A percentile compares a stretch with the other conserved stretches of the same genome.
Conservation (phyloP, 2,797 vertebrate genomes). For the Threskiornis aethiopicus region DNA sequence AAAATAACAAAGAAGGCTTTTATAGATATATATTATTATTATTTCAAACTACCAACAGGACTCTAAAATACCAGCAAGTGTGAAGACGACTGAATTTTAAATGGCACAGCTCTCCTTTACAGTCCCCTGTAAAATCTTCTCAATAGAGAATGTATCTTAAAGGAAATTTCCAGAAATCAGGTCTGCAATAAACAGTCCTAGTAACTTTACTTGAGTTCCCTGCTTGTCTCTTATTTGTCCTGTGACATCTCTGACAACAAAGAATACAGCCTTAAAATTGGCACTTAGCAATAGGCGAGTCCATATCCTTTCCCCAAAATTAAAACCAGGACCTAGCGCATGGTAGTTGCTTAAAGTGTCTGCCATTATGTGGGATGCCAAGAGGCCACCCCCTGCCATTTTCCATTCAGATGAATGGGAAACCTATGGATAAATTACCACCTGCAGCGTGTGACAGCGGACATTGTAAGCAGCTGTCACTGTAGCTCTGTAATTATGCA, state of each 20-base stretch:
- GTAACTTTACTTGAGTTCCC: neutral
- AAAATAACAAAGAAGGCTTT: conserved; percentile 64
- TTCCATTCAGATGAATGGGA: conserved; percentile 55
- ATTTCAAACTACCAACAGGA: conserved; percentile 40
- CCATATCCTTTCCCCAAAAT: conserved; percentile 4
- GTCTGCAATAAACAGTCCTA: neutral
- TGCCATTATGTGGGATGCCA: conserved; percentile 35
- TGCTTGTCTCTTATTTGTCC: neutral
- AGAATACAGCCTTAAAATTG: neutral
- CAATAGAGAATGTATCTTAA: neutral
- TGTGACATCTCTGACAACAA: neutral
- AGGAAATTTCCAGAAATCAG: neutral
- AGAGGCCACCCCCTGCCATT: conserved; percentile 16
- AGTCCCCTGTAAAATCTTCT: neutral
- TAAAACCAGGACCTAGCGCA: neutral
- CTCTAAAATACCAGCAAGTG: too few relatives aligned
- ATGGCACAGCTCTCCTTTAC: neutral
- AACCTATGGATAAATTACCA: conserved; percentile 65
- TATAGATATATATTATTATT: conserved; percentile 11
- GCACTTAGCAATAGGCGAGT: neutral
- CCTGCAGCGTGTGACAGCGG: neutral
- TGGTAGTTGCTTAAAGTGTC: conserved; percentile 38
- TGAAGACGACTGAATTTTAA: neutral
- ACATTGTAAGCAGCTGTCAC: conserved; percentile 57
- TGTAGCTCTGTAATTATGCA: conserved; percentile 60